Conservation (phyloP, 2,113 vertebrate species). For the Uria lomvia region DNA sequence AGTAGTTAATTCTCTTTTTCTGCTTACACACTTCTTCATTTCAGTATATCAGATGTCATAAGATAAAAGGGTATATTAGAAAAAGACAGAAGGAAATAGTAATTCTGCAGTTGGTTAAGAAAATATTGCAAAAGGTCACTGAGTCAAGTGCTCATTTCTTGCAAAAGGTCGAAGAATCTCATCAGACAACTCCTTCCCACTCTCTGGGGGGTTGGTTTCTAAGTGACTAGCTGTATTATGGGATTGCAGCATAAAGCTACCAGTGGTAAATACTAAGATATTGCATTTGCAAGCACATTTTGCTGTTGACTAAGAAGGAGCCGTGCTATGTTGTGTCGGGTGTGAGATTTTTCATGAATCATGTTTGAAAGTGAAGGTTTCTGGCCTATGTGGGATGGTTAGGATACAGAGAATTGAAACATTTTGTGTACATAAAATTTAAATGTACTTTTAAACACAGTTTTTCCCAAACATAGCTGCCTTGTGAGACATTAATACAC, state of each 20-base stretch:
- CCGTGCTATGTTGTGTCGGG: fast-evolving
- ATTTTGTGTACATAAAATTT: not conserved
- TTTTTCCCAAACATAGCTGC: not conserved
- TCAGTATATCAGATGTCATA: not conserved
- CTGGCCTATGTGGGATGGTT: not conserved
- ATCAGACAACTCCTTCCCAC: not conserved
- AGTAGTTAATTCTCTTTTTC: not conserved
- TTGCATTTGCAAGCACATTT: not conserved
- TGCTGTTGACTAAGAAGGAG: not conserved
- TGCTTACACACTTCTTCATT: not conserved
- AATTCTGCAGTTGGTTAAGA: not conserved
- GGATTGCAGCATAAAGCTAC: not conserved
- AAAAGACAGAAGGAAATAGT: not conserved
- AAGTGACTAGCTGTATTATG: not conserved
- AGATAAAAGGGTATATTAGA: not conserved
- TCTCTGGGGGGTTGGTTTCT: not conserved
- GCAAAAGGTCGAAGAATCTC: not conserved
- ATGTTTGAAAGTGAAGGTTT: not conserved
- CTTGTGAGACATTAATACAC: not conserved
- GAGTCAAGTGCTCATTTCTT: not conserved
- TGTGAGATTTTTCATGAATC: not conserved
- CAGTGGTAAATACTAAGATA: not conserved
- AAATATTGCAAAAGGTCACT: not conserved
- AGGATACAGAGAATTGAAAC: not conserved
- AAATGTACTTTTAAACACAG: not conserved